A percentile compares a stretch with the other conserved stretches of the same genome.
Conservation (phyloP, 2,797 vertebrate genomes). For the Gouania willdenowi region DNA sequence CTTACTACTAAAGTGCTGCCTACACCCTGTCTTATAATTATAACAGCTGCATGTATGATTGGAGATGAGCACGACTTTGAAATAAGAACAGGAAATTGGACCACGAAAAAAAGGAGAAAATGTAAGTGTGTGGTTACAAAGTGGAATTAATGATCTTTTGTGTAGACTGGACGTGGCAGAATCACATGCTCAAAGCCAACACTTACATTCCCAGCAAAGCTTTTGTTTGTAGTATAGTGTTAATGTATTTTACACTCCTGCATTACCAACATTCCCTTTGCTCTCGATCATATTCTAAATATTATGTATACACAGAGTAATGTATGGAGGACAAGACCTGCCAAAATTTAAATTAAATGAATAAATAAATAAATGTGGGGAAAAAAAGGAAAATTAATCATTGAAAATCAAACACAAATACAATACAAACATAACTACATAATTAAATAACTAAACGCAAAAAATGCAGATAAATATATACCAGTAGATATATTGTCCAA, state of each 20-base stretch:
- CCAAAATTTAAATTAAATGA: no score
- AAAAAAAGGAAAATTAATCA: no score
- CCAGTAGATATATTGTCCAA: no score
- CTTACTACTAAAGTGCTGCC: slow-evolving; percentile 53
- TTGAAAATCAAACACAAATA: no score
- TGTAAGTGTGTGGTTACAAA: slow-evolving; percentile 31
- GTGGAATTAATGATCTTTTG: slow-evolving; percentile 50
- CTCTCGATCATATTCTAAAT: slow-evolving; percentile 2
- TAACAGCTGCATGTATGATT: slow-evolving; percentile 53
- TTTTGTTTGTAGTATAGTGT: slow-evolving; percentile 7
- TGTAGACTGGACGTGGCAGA: slow-evolving; percentile 58
- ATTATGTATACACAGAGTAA: slow-evolving; percentile 16
- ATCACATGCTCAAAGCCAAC: slow-evolving; percentile 43
- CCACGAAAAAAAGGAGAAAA: no score
- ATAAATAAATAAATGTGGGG: no score
- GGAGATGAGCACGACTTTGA: slow-evolving; percentile 16
- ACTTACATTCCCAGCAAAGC: slow-evolving; percentile 41
- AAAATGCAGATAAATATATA: no score
- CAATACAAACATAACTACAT: no score
- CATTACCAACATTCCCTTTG: slow-evolving; percentile 3
- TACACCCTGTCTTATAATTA: slow-evolving; percentile 53
- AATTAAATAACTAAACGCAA: no score
- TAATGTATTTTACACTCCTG: neutral
- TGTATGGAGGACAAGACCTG: no score
- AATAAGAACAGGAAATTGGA: no score